Percentiles rank a stretch among this genome's conserved stretches.
phyloP scores from a whole-genome alignment of 1,140 invertebrate species.

The Sminthurinus signatus region DNA sequence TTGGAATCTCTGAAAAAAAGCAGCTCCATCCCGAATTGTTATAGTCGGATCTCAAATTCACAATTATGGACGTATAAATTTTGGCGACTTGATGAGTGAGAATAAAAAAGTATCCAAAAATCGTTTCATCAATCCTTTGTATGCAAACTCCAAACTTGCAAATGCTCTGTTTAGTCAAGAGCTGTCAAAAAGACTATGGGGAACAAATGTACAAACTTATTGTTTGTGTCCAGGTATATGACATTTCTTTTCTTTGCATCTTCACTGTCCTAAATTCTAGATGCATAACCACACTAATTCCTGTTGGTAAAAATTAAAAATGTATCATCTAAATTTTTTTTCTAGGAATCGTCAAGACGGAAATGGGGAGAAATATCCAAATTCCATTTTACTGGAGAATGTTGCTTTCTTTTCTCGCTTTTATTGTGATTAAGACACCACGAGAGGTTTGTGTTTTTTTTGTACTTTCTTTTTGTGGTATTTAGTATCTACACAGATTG shows the following conservation, averaged over 20 bases:
- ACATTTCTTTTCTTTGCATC: too few relatives aligned
- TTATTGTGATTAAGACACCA: slow-evolving; percentile 12
- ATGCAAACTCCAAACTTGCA: slow-evolving; percentile 49
- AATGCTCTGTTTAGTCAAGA: slow-evolving; percentile 35
- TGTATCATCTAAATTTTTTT: background rate
- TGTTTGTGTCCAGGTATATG: slow-evolving; percentile 17
- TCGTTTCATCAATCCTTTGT: slow-evolving; percentile 50
- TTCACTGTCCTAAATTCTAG: too few relatives aligned
- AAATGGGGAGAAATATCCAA: background rate
- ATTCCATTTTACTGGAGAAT: slow-evolving; percentile 5
- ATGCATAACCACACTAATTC: too few relatives aligned
- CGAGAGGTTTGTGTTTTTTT: slow-evolving; percentile 13
- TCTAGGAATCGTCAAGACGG: slow-evolving; percentile 8
- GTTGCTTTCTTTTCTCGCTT: background rate
- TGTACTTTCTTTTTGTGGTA: background rate
- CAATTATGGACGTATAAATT: slow-evolving; percentile 61
- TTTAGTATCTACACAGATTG: background rate
- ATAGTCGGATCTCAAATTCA: slow-evolving; percentile 53
- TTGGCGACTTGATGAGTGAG: slow-evolving; percentile 62
- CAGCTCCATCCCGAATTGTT: slow-evolving; percentile 48
- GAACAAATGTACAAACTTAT: slow-evolving; percentile 24
- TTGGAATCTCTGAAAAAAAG: background rate
- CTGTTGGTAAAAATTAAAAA: background rate
- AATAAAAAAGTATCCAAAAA: slow-evolving; percentile 43
- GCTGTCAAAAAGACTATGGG: slow-evolving; percentile 21